Conservation (phyloP, 2,888 invertebrate genomes). For the Agrotis ipsilon region DNA sequence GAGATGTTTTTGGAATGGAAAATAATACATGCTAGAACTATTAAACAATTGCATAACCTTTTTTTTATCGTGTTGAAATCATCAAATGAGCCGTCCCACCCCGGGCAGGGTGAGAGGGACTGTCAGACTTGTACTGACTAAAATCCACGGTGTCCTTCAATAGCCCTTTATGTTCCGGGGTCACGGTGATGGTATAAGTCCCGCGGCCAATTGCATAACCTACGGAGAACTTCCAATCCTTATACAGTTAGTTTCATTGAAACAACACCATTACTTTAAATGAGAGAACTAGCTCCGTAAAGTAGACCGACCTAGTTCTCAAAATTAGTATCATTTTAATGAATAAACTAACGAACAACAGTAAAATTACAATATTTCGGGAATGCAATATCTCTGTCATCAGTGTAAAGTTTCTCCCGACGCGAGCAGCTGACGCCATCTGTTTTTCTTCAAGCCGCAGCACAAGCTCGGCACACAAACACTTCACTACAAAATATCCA, state of each 20-base stretch:
- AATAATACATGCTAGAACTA: no score
- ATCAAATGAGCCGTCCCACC: no score
- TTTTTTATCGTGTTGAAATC: no score
- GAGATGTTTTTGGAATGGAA: neutral
- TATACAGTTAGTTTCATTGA: neutral
- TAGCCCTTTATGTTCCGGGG: no score
- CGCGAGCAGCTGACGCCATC: slow-evolving; percentile 39
- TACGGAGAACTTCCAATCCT: neutral
- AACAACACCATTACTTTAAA: neutral
- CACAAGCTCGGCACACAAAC: slow-evolving; percentile 30
- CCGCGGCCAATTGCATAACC: neutral
- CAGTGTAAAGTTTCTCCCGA: slow-evolving; percentile 26
- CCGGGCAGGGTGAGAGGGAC: no score
- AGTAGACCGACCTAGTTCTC: neutral
- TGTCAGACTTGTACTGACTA: no score
- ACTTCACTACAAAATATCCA: slow-evolving; percentile 19
- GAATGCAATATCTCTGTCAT: slow-evolving; percentile 26
- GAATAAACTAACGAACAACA: slow-evolving; percentile 9
- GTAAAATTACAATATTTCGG: slow-evolving; percentile 22
- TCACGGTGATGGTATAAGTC: no score
- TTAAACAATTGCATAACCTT: neutral
- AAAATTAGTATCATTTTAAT: neutral
- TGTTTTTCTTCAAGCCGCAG: slow-evolving; percentile 41
- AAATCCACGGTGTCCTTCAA: no score
- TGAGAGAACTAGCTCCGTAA: no score